Percentiles rank a stretch among this genome's conserved stretches.
These are phyloP conservation scores for Sceliomorpha sp. DNA, from an alignment of 2,888 invertebrate species.

Conservation along the genomic window DNA sequence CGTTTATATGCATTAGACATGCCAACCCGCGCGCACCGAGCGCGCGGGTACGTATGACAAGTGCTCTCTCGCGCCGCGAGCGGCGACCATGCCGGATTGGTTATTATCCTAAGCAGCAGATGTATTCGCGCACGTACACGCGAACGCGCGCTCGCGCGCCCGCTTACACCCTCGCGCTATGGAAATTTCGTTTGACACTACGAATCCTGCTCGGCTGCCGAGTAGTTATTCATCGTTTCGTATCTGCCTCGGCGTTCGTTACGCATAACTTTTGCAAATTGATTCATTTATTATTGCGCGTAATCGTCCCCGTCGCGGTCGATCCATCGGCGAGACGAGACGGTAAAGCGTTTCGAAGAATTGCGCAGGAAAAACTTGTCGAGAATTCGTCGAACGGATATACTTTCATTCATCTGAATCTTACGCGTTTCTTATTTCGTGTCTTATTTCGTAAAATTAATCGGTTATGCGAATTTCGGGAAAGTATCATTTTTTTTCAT, in stretches of 20 bases:
- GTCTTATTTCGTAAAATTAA: too few species aligned
- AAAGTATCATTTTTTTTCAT: too few species aligned
- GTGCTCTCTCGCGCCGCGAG: slow-evolving; percentile 33
- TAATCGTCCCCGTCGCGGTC: too few species aligned
- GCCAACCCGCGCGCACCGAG: slow-evolving; percentile 32
- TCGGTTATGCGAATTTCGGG: too few species aligned
- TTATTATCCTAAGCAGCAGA: slow-evolving; percentile 32
- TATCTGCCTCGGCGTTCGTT: background rate
- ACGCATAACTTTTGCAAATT: background rate
- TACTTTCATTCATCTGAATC: too few species aligned
- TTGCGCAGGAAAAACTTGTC: too few species aligned
- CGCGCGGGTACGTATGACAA: slow-evolving; percentile 35
- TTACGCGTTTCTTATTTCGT: too few species aligned
- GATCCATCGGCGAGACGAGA: too few species aligned
- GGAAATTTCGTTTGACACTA: slow-evolving; percentile 31
- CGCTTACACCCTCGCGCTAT: slow-evolving; percentile 16
- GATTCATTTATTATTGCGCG: too few species aligned
- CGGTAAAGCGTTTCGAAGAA: too few species aligned
- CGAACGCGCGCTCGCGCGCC: slow-evolving; percentile 9
- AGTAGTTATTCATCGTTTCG: too few species aligned
- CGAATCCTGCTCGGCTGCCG: slow-evolving; percentile 4
- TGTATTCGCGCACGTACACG: slow-evolving; percentile 13
- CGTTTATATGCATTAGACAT: slow-evolving; percentile 43
- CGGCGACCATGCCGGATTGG: slow-evolving; percentile 23
- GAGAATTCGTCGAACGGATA: too few species aligned